Conservation (phyloP, 2,113 vertebrate genomes). For the Cichladusa arquata region DNA sequence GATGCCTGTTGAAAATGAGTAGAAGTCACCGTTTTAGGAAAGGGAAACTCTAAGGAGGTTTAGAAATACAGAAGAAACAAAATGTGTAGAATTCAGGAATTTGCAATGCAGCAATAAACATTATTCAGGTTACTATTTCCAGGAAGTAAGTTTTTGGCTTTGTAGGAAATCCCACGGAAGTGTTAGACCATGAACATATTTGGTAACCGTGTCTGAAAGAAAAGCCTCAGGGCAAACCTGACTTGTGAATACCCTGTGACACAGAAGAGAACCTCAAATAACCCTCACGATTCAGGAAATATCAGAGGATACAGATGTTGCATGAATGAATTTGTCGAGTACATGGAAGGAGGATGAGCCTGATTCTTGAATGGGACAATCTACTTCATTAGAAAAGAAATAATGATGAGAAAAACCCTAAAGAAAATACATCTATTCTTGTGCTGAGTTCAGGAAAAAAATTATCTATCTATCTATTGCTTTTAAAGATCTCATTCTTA, state of each 20-base stretch:
- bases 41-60: background rate
- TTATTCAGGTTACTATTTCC: background rate
- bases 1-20: background rate
- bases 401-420: background rate
- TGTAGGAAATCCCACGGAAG: conserved; percentile 29
- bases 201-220: background rate
- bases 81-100: background rate
- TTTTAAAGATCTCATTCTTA: background rate
- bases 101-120: background rate
- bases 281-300: conserved; percentile 2
- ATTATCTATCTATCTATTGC: background rate
- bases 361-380: background rate
- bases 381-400: background rate
- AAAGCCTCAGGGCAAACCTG: conserved; percentile 19
- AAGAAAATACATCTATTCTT: background rate
- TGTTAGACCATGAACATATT: background rate
- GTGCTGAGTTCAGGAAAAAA: background rate
- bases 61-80: background rate
- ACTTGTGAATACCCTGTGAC: background rate
- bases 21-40: background rate
- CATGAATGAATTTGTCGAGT: background rate
- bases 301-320: conserved; percentile 34
- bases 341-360: background rate
- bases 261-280: conserved; percentile 18
- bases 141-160: background rate